Evolutionary conservation across 2,888 invertebrate genomes (phyloP).

Genomic region (Pterobdella sp.): DNA sequence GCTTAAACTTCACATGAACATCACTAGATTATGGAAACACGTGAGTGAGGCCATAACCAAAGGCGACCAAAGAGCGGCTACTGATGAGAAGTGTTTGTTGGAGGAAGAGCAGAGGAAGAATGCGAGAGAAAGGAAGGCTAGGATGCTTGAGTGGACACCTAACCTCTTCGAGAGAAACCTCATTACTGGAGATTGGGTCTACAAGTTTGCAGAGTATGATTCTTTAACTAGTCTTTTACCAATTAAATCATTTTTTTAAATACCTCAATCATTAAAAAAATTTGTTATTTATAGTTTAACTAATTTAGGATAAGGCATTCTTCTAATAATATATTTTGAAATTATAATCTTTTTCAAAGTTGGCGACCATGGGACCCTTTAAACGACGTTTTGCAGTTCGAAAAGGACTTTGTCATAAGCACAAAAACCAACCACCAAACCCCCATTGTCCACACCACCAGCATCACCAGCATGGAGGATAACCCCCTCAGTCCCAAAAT

Average conservation of each 20-base stretch:
- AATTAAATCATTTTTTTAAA: too few species aligned
- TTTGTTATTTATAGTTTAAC: too few species aligned
- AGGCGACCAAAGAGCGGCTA: slow-evolving; percentile 79
- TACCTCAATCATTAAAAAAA: too few species aligned
- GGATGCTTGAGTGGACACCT: slow-evolving; percentile 65
- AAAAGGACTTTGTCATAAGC: slow-evolving; percentile 69
- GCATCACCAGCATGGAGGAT: slow-evolving; percentile 60
- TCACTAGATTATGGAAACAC: slow-evolving; percentile 65
- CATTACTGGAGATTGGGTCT: slow-evolving; percentile 62
- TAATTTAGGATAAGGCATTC: too few species aligned
- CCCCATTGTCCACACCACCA: slow-evolving; percentile 65
- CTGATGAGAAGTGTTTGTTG: slow-evolving; percentile 72
- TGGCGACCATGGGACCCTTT: slow-evolving; percentile 78
- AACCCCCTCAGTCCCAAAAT: slow-evolving; percentile 23
- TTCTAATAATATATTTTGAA: too few species aligned
- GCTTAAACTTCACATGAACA: neutral
- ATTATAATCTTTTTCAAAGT: slow-evolving; percentile 40
- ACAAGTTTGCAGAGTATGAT: slow-evolving; percentile 68
- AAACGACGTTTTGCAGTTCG: slow-evolving; percentile 78
- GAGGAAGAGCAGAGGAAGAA: slow-evolving; percentile 76
- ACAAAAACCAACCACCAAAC: slow-evolving; percentile 70
- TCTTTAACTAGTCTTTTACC: too few species aligned
- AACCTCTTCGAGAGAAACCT: slow-evolving; percentile 63
- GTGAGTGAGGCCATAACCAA: slow-evolving; percentile 75
- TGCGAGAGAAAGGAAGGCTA: slow-evolving; percentile 63